Evolutionary conservation across 2,888 invertebrate species (phyloP).

Genomic region (Dasysyrphus tricinctus): DNA sequence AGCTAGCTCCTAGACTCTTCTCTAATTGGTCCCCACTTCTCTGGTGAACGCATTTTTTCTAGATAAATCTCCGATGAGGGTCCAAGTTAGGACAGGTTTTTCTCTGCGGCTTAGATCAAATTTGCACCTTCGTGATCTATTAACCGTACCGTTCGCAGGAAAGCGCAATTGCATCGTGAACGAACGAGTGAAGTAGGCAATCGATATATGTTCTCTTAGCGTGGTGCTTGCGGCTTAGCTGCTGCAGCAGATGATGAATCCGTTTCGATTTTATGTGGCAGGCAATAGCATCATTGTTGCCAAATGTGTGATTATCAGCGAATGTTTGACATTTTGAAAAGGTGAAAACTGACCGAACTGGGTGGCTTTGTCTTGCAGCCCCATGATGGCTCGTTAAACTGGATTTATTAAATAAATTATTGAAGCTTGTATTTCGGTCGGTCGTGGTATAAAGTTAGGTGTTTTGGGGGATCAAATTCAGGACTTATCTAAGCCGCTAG

Average conservation of each 20-base stretch:
- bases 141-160: conserved; percentile 40
- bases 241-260: conserved; percentile 49
- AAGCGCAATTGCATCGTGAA: conserved; percentile 39
- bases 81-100: conserved; percentile 31
- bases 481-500: conserved; percentile 2
- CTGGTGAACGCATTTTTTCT: conserved; percentile 37
- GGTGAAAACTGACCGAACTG: conserved; percentile 27
- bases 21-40: neutral
- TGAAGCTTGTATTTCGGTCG: neutral
- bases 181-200: conserved; percentile 1
- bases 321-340: conserved; percentile 1
- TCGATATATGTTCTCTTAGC: neutral
- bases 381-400: neutral
- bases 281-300: conserved; percentile 46
- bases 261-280: conserved; percentile 62
- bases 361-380: neutral
- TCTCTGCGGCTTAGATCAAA: conserved; percentile 23
- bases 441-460: too few species aligned
- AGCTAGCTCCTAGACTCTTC: conserved; percentile 44
- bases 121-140: conserved; percentile 51
- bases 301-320: conserved; percentile 51
- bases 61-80: conserved; percentile 24
- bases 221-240: neutral
- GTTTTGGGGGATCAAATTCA: conserved; percentile 17
- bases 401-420: conserved; percentile 13